Base-by-base conservation (phyloP, 1,140 invertebrate genomes). In the Solenopsis fugax region DNA sequence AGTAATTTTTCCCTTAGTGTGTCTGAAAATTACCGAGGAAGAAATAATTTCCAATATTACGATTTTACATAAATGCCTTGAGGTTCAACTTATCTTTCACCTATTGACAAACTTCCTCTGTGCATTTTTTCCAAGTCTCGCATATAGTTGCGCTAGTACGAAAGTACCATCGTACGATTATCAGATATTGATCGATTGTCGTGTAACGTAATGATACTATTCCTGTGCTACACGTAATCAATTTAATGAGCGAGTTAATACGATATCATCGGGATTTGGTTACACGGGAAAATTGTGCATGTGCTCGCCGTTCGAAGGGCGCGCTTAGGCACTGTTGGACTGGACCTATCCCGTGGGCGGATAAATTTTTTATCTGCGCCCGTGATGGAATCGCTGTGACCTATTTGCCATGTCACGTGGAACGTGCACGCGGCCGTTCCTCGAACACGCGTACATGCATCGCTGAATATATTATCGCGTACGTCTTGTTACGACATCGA, bases 191-290 rank as follows among this genome's bases (percentile, higher is more conserved):
- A 48, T 34, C 48, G 54, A 76, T 72, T 72, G 48, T 72, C 48
- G 41, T 60, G 54, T 73, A 60, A 82, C 4, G n/a, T 67, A 67
- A 80, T 41, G 52, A 34, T 48, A 73, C 67, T 2, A 58, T 82
- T 67, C 29, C 45, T n/a, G 16, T 29, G 24, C 65, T 82, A 82
- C 54, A 73, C 69, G 29, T 73, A 45, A 82, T 82, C 80, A 72
- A 82, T 73, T 82, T 82, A 82, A 82, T 82, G 54, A 82, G 54
- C 37, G 24, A 82, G 52, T 48, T 58, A 82, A 82, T 82, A 18
- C 18, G 67, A 82, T 82, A 73, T 34, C 50, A 73, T 71, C 24
- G 41, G 41, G 67, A 10, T 82, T 82, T 21, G 67, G 80, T 82
- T 82, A 82, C 78, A 37, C 21, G 56, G 80, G 80, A 73, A 73